Percentiles rank a stretch among this genome's conserved stretches.
Evolutionary conservation across 2,797 vertebrate species (phyloP).

Genomic region (Danio jaintianensis): DNA sequence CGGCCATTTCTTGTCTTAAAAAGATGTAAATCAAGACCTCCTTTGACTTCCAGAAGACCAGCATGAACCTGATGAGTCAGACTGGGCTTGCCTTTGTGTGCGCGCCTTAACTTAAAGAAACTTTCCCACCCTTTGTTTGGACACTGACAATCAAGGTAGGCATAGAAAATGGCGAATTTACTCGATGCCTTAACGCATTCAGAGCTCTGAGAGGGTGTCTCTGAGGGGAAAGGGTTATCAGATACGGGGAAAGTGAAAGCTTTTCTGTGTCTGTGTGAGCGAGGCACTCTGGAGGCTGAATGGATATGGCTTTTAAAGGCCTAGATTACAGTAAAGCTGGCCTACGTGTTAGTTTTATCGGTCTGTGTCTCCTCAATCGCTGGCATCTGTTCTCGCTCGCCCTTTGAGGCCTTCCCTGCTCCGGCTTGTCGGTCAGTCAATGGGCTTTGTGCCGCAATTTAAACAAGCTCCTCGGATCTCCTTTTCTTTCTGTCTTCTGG

Average conservation of each 20-base stretch:
- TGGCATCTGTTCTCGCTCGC: constrained; percentile 66
- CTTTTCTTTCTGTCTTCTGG: constrained; percentile 13
- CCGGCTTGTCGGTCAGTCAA: constrained; percentile 73
- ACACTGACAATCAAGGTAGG: constrained; percentile 52
- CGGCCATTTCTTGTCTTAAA: neutral
- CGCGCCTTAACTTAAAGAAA: constrained; percentile 53
- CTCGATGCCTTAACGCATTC: constrained; percentile 58
- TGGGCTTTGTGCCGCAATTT: constrained; percentile 72
- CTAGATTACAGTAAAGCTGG: constrained; percentile 73
- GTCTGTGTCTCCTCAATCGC: constrained; percentile 69
- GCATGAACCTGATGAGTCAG: neutral
- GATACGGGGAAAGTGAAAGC: constrained; percentile 67
- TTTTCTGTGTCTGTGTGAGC: constrained; percentile 66
- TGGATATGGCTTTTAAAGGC: constrained; percentile 74
- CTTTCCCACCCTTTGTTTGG: constrained; percentile 48
- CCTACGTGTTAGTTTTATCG: constrained; percentile 71
- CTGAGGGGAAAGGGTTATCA: constrained; percentile 63
- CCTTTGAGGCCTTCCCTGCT: constrained; percentile 68
- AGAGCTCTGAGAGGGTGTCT: constrained; percentile 60
- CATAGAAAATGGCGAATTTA: constrained; percentile 53
- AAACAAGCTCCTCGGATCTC: constrained; percentile 47
- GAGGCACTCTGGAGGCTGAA: constrained; percentile 62
- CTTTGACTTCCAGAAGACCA: constrained; percentile 21
- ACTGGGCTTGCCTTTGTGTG: constrained; percentile 36
- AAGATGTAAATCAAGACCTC: neutral